A percentile compares a stretch with the other conserved stretches of the same genome.
Conservation (phyloP, 2,888 invertebrate species). For the Macrosiphum euphorbiae region DNA sequence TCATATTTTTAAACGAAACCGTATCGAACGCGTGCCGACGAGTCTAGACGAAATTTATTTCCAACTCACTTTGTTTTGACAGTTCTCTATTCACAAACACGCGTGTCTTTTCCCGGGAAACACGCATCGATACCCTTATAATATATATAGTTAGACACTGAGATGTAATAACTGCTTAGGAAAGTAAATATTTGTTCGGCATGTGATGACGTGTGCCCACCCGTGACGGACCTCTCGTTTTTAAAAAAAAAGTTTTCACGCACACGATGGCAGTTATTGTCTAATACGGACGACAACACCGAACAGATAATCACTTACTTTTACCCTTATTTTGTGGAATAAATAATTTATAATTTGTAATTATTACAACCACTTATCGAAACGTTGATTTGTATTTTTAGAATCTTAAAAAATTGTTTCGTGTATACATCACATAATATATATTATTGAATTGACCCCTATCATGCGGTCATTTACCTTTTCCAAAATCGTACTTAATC, state of each 20-base stretch:
- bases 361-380: neutral
- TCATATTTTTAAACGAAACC: neutral
- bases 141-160: neutral
- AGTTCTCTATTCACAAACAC: neutral
- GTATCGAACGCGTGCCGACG: neutral
- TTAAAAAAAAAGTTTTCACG: neutral
- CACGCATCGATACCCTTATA: neutral
- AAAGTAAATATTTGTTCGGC: conserved; percentile 51
- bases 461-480: neutral
- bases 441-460: neutral
- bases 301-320: neutral
- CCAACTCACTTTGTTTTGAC: neutral
- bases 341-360: too few species aligned
- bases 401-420: neutral
- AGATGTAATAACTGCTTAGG: conserved; percentile 9
- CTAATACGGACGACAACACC: neutral
- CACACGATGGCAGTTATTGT: neutral
- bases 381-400: neutral
- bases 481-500: neutral
- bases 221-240: neutral
- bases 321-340: neutral
- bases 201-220: conserved; percentile 10
- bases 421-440: neutral
- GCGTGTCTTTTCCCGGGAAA: neutral
- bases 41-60: neutral